Conservation (phyloP, 2,797 vertebrate species). For the Brachyalestes nurse region DNA sequence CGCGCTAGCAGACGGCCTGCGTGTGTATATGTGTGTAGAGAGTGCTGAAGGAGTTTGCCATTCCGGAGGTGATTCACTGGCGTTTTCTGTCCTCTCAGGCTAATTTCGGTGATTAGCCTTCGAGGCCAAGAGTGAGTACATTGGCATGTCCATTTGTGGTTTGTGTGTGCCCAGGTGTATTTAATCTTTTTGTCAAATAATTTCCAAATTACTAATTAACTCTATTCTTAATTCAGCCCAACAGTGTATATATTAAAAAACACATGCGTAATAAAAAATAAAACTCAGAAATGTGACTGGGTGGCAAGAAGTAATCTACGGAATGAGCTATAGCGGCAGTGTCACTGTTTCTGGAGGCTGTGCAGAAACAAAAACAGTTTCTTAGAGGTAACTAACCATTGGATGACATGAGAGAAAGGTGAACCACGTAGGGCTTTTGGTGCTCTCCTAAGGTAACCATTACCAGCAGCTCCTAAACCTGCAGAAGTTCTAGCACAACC, state of each 20-base stretch:
- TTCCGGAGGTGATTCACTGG: conserved; percentile 60
- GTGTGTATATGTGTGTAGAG: conserved; percentile 37
- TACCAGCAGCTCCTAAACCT: background rate
- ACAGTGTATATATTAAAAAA: background rate
- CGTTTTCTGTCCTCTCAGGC: conserved; percentile 54
- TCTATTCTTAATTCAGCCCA: conserved; percentile 25
- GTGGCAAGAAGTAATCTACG: too few species aligned
- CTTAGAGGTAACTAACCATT: background rate
- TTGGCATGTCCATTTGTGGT: conserved; percentile 31
- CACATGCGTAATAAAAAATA: too few species aligned
- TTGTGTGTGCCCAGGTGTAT: conserved; percentile 29
- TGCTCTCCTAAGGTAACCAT: too few species aligned
- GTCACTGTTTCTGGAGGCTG: background rate
- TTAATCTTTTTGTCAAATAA: conserved; percentile 30
- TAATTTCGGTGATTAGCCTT: conserved; percentile 55
- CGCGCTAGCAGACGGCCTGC: conserved; percentile 26
- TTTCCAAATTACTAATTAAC: conserved; percentile 23
- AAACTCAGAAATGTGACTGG: too few species aligned
- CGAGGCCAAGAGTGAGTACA: conserved; percentile 27
- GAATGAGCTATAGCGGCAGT: too few species aligned
- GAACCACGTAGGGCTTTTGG: background rate
- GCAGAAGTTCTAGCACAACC: background rate
- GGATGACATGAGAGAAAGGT: background rate
- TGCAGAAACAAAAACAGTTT: background rate
- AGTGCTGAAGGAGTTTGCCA: conserved; percentile 29